Percentiles rank a stretch among this genome's conserved stretches.
phyloP scores from a whole-genome alignment of 2,797 vertebrate species.

The Tympanoctomys barrerae region DNA sequence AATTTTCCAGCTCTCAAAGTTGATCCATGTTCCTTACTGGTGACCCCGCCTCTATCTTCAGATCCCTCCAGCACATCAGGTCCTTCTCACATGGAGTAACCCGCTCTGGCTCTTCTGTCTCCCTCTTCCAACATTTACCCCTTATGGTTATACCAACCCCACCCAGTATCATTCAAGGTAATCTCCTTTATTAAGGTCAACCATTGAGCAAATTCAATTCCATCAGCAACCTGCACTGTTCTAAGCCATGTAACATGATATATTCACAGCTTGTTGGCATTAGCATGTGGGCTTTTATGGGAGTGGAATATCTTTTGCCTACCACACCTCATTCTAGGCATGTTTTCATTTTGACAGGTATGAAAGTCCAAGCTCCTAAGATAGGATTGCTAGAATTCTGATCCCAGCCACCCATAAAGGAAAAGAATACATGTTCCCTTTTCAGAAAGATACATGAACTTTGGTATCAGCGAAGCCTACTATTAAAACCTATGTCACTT shows the following conservation, averaged over 20 bases:
- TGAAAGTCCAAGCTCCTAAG: neutral
- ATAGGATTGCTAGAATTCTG: neutral
- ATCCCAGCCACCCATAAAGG: neutral
- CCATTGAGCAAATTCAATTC: neutral
- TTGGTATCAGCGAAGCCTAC: neutral
- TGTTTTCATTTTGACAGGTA: neutral
- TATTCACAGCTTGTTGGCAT: neutral
- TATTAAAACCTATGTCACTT: neutral
- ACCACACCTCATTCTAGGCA: neutral
- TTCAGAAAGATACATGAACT: neutral
- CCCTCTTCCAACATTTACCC: neutral
- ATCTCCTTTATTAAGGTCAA: neutral
- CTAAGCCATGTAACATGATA: neutral
- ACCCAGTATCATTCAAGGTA: neutral
- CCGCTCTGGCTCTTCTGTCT: neutral
- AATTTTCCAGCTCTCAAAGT: neutral
- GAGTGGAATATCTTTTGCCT: neutral
- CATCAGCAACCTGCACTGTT: neutral
- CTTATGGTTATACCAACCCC: neutral
- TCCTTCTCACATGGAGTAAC: neutral
- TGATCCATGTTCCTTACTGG: neutral
- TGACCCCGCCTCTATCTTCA: neutral
- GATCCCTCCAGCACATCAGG: neutral
- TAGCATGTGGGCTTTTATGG: neutral
- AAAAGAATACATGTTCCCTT: neutral